Conservation (phyloP, 2,888 invertebrate genomes). For the Clitarchus hookeri region DNA sequence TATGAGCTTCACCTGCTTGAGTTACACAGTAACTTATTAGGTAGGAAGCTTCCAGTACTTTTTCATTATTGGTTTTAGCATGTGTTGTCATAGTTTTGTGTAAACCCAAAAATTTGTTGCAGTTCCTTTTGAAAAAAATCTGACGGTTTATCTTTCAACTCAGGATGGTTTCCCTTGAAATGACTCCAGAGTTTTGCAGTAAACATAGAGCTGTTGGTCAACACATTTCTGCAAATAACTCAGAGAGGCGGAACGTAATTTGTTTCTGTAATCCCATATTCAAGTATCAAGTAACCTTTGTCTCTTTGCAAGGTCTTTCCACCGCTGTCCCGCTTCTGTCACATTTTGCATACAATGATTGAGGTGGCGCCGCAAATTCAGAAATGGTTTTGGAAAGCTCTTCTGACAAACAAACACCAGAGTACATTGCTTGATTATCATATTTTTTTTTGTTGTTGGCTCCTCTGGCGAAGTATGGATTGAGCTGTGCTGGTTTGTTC, state of each 20-base stretch:
- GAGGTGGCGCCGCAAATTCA: neutral
- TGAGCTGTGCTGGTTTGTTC: too few relatives aligned
- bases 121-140: constrained; percentile 1
- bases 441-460: too few relatives aligned
- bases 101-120: neutral
- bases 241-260: neutral
- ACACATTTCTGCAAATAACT: neutral
- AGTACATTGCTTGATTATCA: too few relatives aligned
- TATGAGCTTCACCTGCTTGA: constrained; percentile 17
- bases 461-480: too few relatives aligned
- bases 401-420: constrained; percentile 48
- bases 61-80: constrained; percentile 4
- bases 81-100: neutral
- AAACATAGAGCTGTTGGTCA: neutral
- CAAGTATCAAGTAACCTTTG: neutral
- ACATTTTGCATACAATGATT: constrained; percentile 22
- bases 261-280: neutral
- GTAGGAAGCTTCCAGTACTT: neutral
- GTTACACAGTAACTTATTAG: neutral
- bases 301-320: neutral
- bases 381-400: constrained; percentile 45
- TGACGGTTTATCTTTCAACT: neutral
- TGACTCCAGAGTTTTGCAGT: neutral
- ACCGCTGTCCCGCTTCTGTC: too few relatives aligned
- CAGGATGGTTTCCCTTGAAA: neutral